These are phyloP conservation scores for Chlorops oryzae DNA, from an alignment of 1,140 invertebrate species.

Conservation along the genomic window DNA sequence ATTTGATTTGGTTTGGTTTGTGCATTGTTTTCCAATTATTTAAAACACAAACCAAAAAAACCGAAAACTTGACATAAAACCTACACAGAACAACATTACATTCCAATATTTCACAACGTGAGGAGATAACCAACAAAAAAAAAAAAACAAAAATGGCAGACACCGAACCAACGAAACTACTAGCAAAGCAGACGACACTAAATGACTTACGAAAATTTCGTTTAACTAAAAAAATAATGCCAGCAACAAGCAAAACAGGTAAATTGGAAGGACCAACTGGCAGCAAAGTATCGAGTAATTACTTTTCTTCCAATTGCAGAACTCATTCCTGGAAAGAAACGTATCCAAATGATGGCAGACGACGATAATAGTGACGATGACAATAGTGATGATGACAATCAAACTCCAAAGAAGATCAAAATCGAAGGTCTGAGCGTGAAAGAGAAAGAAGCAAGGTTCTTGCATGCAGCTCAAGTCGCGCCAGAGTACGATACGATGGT, in stretches of 20 bases:
- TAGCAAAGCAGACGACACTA: slow-evolving; percentile 30
- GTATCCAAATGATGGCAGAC: slow-evolving; percentile 40
- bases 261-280: too few species aligned
- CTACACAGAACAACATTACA: too few species aligned
- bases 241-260: slow-evolving; percentile 31
- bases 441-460: slow-evolving; percentile 43
- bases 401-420: slow-evolving; percentile 35
- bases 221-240: slow-evolving; percentile 34
- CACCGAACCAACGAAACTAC: background rate
- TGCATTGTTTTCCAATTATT: too few species aligned
- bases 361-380: slow-evolving; percentile 46
- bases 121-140: background rate
- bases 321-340: slow-evolving; percentile 41
- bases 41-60: too few species aligned
- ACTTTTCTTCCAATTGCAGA: slow-evolving; percentile 22
- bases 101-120: background rate
- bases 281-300: background rate
- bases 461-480: slow-evolving; percentile 38
- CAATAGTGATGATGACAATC: slow-evolving; percentile 23
- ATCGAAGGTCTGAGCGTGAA: slow-evolving; percentile 32
- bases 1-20: too few species aligned
- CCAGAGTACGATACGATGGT: slow-evolving; percentile 45
- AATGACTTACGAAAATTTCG: slow-evolving; percentile 44
- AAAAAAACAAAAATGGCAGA: slow-evolving; percentile 3
- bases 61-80: too few species aligned